A percentile compares a stretch with the other conserved stretches of the same genome.
Conservation (phyloP, 2,888 invertebrate genomes). For the Drosophila nr. perissopoda region DNA sequence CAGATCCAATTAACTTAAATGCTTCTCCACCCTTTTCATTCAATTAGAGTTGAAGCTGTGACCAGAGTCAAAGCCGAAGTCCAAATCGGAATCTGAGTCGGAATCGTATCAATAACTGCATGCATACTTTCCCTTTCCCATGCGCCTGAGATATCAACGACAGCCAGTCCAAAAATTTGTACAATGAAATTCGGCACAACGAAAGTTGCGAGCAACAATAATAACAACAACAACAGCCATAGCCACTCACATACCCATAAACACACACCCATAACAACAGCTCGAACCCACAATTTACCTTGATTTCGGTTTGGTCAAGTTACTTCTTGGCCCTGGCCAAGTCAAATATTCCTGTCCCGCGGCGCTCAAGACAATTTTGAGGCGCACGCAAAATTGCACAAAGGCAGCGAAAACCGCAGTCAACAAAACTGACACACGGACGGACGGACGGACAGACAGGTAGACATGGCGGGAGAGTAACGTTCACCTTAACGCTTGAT, state of each 20-base stretch:
- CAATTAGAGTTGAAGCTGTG: conserved; percentile 60
- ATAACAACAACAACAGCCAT: not conserved
- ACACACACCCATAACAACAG: conserved; percentile 29
- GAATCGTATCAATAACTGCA: conserved; percentile 70
- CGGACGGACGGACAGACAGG: conserved; percentile 1
- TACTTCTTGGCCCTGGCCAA: conserved; percentile 56
- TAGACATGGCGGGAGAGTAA: conserved; percentile 13
- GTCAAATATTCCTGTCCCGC: conserved; percentile 13
- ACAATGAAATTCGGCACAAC: conserved; percentile 79
- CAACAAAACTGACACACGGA: not conserved
- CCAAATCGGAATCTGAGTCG: conserved; percentile 19
- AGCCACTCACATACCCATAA: conserved; percentile 37
- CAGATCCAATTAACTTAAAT: conserved; percentile 70
- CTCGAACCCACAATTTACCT: conserved; percentile 73
- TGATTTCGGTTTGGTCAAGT: conserved; percentile 56
- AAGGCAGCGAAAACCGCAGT: conserved; percentile 46
- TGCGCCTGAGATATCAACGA: conserved; percentile 21
- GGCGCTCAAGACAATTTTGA: conserved; percentile 22
- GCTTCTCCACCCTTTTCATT: conserved; percentile 71
- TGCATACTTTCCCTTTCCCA: conserved; percentile 75
- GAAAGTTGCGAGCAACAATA: conserved; percentile 63
- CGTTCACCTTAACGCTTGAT: conserved; percentile 50
- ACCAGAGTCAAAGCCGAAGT: conserved; percentile 9
- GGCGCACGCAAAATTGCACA: conserved; percentile 52
- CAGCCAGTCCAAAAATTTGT: conserved; percentile 53